phyloP scores from a whole-genome alignment of 2,888 invertebrate species.

The Zhuqinia jingwanae region DNA sequence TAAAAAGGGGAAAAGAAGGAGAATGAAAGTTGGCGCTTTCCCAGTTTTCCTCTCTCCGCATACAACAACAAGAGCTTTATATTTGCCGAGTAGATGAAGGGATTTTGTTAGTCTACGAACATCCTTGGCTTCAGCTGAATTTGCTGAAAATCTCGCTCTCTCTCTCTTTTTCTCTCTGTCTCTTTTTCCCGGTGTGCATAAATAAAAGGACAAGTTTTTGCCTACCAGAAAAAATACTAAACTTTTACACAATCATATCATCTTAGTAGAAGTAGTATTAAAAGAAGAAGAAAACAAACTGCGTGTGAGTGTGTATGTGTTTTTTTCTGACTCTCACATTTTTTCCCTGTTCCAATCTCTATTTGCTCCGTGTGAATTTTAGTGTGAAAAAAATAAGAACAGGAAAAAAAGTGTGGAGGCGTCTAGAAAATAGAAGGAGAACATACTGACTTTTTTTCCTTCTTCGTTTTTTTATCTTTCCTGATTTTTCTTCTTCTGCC shows the following conservation, averaged over 20 bases:
- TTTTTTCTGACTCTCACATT: constrained; percentile 1
- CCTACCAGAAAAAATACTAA: constrained; percentile 14
- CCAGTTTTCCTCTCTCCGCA: not conserved
- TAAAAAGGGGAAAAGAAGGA: constrained; percentile 13
- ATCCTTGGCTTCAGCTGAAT: constrained; percentile 67
- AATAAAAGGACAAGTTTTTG: constrained; percentile 50
- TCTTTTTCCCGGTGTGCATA: constrained; percentile 20
- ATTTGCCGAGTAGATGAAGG: constrained; percentile 70
- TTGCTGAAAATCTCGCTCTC: constrained; percentile 61
- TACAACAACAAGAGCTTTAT: constrained; percentile 66
- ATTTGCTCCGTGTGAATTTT: constrained; percentile 19
- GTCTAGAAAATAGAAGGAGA: not conserved
- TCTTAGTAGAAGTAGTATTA: too few relatives aligned
- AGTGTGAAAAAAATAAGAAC: not conserved
- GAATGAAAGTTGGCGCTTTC: constrained; percentile 61
- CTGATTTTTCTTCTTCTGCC: constrained; percentile 15
- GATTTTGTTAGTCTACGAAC: constrained; percentile 74
- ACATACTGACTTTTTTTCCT: constrained; percentile 9
- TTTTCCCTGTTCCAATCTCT: constrained; percentile 15
- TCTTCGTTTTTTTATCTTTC: not conserved
- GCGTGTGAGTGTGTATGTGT: not conserved
- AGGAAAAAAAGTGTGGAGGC: constrained; percentile 30
- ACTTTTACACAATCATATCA: constrained; percentile 56
- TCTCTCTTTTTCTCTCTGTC: constrained; percentile 5
- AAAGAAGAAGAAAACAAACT: not conserved